phyloP scores from a whole-genome alignment of 2,113 vertebrate genomes.

The Zosterops japonicus region DNA sequence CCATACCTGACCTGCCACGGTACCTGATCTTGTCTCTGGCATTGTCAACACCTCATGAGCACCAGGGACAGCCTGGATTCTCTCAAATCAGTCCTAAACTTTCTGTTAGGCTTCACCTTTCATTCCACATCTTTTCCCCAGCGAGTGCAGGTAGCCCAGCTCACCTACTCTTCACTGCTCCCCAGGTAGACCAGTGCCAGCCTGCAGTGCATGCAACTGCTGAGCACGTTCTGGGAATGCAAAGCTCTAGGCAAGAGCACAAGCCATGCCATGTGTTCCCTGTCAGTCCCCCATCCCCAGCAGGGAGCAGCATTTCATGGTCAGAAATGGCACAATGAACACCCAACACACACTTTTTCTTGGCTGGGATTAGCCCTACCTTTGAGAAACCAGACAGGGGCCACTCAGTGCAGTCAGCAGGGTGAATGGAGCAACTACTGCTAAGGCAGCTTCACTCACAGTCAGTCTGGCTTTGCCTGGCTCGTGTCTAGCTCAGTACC shows the following conservation, averaged over 20 bases:
- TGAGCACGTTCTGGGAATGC: not conserved
- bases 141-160: too few species aligned
- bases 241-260: not conserved
- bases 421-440: not conserved
- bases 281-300: not conserved
- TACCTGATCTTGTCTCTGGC: not conserved
- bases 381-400: not conserved
- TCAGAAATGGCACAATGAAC: not conserved
- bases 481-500: not conserved
- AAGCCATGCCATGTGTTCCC: not conserved
- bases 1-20: fast-evolving
- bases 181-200: not conserved
- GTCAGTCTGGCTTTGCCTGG: not conserved
- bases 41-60: not conserved
- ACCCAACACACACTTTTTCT: too few species aligned
- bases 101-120: not conserved
- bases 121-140: fast-evolving
- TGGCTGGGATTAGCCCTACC: not conserved
- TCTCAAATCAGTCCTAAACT: not conserved
- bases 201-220: not conserved
- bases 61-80: not conserved
- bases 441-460: not conserved
- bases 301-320: not conserved
- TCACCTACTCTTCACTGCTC: not conserved
- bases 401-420: not conserved